Evolutionary conservation across 1,140 invertebrate species (phyloP).

Genomic region (Leptonema lineaticorne): DNA sequence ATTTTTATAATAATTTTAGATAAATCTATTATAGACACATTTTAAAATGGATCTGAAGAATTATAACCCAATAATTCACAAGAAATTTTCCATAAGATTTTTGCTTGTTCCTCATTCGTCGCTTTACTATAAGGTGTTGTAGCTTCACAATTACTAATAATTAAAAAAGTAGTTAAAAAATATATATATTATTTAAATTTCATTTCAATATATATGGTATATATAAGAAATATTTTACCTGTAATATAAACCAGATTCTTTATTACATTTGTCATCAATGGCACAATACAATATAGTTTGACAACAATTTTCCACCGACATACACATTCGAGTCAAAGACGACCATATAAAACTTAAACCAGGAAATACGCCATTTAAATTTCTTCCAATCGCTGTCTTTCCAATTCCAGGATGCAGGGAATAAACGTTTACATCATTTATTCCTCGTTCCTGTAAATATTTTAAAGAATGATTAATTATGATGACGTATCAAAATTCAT

Average conservation of each 20-base stretch:
- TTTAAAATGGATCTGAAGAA: constrained; percentile 46
- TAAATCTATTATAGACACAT: background rate
- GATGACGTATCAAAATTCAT: too few species aligned
- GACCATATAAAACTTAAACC: constrained; percentile 38
- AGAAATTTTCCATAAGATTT: constrained; percentile 74
- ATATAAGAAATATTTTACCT: constrained; percentile 16
- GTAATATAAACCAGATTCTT: constrained; percentile 69
- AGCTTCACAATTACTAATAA: constrained; percentile 59
- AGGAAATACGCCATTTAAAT: constrained; percentile 57
- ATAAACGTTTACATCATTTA: constrained; percentile 71
- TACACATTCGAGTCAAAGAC: constrained; percentile 60
- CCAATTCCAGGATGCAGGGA: constrained; percentile 82
- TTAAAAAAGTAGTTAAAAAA: background rate
- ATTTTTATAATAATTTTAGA: too few species aligned
- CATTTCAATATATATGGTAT: background rate
- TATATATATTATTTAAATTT: background rate
- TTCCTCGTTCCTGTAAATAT: constrained; percentile 29
- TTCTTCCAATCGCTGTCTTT: constrained; percentile 71
- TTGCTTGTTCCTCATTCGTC: constrained; percentile 57
- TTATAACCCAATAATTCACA: constrained; percentile 58
- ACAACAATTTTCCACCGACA: constrained; percentile 67
- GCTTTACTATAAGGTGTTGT: constrained; percentile 50
- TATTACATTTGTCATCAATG: constrained; percentile 63
- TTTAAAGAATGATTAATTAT: too few species aligned
- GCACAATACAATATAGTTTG: constrained; percentile 71